A percentile compares a stretch with the other conserved stretches of the same genome.
phyloP scores from a whole-genome alignment of 1,140 invertebrate genomes.

The Conus ventricosus region DNA sequence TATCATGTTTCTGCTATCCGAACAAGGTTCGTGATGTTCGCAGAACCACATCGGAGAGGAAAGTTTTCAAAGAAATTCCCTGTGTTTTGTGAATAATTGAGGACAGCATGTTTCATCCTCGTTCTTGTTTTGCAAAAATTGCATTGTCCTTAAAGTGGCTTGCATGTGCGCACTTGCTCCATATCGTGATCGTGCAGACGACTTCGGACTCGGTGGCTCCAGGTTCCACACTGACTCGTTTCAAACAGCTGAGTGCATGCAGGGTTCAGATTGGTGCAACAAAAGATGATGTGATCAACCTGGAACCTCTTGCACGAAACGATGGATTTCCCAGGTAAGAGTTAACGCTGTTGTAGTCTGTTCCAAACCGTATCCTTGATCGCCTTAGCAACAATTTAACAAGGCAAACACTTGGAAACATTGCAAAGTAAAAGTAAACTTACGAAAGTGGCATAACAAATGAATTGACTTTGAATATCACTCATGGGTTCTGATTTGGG shows the following conservation, averaged over 20 bases:
- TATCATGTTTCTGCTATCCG: neutral
- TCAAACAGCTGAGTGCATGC: slow-evolving; percentile 8
- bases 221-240: neutral
- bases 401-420: no score
- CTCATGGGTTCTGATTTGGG: no score
- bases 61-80: no score
- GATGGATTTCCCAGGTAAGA: slow-evolving; percentile 44
- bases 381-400: no score
- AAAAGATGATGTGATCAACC: slow-evolving; percentile 38
- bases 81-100: neutral
- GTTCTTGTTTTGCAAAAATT: neutral
- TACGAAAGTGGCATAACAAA: no score
- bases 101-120: neutral
- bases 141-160: neutral
- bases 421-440: no score
- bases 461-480: no score
- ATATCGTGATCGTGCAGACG: neutral
- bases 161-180: neutral
- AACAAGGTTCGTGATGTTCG: neutral
- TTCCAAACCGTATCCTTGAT: no score
- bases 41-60: neutral
- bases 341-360: neutral
- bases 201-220: neutral
- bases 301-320: slow-evolving; percentile 35
- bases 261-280: neutral